Evolutionary conservation across 2,888 invertebrate genomes (phyloP).

Genomic region (Dryococelus australis): DNA sequence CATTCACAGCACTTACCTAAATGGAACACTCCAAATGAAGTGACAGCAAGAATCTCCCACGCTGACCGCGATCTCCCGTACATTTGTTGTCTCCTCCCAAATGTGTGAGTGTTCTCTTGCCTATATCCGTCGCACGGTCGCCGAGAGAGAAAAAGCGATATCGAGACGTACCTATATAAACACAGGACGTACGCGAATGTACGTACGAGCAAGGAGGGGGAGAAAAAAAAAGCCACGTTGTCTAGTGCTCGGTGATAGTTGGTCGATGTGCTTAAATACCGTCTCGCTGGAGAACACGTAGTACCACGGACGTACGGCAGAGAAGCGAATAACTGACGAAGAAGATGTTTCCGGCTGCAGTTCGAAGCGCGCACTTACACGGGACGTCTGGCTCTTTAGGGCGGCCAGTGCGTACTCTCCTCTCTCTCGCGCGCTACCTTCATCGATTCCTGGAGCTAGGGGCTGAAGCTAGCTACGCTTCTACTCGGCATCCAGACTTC

Average conservation of each 20-base stretch:
- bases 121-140: too few species aligned
- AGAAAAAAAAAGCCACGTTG: too few species aligned
- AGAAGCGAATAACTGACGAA: neutral
- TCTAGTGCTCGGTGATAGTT: too few species aligned
- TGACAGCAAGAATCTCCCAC: neutral
- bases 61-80: too few species aligned
- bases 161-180: too few species aligned
- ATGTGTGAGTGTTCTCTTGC: too few species aligned
- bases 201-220: too few species aligned
- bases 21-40: neutral
- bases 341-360: neutral
- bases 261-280: too few species aligned
- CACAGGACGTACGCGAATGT: too few species aligned
- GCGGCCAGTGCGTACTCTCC: neutral
- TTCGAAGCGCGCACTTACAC: neutral
- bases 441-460: constrained; percentile 40
- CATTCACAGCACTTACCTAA: neutral
- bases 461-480: neutral
- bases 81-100: too few species aligned
- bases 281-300: neutral
- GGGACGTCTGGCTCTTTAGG: neutral
- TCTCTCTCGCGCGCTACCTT: constrained; percentile 36
- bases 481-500: neutral
- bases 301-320: neutral
- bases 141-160: too few species aligned